Conservation (phyloP, 2,797 vertebrate species). For the Typhlichthys eigenmanni region DNA sequence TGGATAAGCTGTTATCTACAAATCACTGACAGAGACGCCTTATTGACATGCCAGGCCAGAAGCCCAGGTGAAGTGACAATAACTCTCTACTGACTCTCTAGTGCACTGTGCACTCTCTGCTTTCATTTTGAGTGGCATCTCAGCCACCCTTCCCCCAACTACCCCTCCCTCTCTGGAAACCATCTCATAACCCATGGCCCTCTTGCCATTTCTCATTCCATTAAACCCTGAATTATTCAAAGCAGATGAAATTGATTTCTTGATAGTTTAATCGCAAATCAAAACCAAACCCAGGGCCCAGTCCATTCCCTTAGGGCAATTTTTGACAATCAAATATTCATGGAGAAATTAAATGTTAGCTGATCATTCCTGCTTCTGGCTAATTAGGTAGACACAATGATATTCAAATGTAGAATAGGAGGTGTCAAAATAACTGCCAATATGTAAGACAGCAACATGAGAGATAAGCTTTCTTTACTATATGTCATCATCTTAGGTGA, state of each 20-base stretch:
- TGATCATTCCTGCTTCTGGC: conserved; percentile 72
- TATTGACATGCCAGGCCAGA: conserved; percentile 35
- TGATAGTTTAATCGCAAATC: conserved; percentile 81
- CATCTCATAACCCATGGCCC: conserved; percentile 62
- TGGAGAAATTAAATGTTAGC: conserved; percentile 77
- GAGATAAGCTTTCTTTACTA: too few species aligned
- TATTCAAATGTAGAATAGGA: conserved; percentile 66
- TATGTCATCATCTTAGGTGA: too few species aligned
- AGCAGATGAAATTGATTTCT: conserved; percentile 78
- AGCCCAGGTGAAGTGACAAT: conserved; percentile 39
- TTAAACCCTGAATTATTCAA: conserved; percentile 80
- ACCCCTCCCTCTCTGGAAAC: conserved; percentile 38
- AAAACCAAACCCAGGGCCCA: conserved; percentile 70
- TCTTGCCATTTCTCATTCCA: conserved; percentile 72
- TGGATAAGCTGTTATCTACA: conserved; percentile 2
- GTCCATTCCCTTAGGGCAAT: conserved; percentile 69
- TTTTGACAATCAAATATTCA: conserved; percentile 81
- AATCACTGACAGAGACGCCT: conserved; percentile 26
- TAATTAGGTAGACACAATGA: conserved; percentile 72
- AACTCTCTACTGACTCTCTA: conserved; percentile 28
- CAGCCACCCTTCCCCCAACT: not conserved
- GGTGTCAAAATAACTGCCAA: conserved; percentile 48
- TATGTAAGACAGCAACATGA: too few species aligned
- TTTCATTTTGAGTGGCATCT: conserved; percentile 46
- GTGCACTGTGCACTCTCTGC: conserved; percentile 23